These are phyloP conservation scores for Martes martes DNA, from an alignment of 2,113 vertebrate genomes.

Conservation along the genomic window DNA sequence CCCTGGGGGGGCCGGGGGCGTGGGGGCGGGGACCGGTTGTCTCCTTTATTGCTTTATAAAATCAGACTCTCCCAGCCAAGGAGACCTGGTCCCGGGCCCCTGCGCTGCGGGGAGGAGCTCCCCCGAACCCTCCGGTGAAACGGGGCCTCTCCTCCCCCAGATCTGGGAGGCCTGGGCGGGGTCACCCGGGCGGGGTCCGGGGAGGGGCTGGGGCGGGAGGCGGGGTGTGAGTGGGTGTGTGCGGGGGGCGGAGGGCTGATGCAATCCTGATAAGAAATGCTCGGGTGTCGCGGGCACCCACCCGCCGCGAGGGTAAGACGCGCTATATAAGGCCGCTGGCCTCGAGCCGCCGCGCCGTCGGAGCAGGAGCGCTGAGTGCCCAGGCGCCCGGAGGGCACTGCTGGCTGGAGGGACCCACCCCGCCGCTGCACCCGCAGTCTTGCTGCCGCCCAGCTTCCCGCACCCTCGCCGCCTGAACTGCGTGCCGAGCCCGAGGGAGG, in stretches of 20 bases:
- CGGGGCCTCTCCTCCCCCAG: background rate
- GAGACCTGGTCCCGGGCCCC: background rate
- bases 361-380: background rate
- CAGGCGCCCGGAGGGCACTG: background rate
- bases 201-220: constrained; percentile 7
- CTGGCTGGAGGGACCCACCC: background rate
- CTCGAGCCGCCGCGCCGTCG: constrained; percentile 45
- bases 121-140: background rate
- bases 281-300: constrained; percentile 73
- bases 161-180: constrained; percentile 44
- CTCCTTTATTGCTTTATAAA: background rate
- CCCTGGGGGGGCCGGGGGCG: background rate
- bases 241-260: constrained; percentile 51
- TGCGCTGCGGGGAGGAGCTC: background rate
- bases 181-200: constrained; percentile 26
- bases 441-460: background rate
- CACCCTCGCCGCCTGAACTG: background rate
- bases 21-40: background rate
- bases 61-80: background rate
- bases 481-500: background rate
- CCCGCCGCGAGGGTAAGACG: constrained; percentile 86
- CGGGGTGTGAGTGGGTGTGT: constrained; percentile 49
- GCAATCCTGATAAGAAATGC: constrained; percentile 73
- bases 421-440: background rate
- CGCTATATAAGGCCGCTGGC: constrained; percentile 86